Conservation (phyloP, 2,888 invertebrate genomes). For the Papilio demoleus region DNA sequence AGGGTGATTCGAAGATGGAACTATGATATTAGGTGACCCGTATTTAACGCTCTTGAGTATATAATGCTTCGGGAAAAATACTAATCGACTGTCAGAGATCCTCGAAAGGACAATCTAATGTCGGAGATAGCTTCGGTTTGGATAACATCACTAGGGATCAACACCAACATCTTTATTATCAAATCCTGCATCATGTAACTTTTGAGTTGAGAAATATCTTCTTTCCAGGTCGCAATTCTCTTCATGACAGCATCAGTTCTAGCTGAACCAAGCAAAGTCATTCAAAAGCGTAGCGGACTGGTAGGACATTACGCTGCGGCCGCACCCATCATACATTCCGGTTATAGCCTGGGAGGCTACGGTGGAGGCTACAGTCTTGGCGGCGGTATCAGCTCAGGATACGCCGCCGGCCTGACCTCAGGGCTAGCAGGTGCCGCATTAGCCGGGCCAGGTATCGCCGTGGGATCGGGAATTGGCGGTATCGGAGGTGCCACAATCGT, state of each 20-base stretch:
- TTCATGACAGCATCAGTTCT: constrained; percentile 69
- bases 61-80: no score
- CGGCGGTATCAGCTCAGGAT: constrained; percentile 45
- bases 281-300: constrained; percentile 75
- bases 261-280: constrained; percentile 74
- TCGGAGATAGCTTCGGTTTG: no score
- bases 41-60: no score
- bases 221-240: constrained; percentile 67
- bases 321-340: constrained; percentile 47
- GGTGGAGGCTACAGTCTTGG: constrained; percentile 52
- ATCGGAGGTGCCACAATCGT: constrained; percentile 58
- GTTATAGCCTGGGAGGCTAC: constrained; percentile 50
- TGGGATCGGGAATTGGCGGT: constrained; percentile 46
- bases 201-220: no score
- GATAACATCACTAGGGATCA: no score
- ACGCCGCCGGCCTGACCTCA: constrained; percentile 44
- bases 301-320: constrained; percentile 66
- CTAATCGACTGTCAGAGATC: no score
- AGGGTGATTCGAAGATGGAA: no score
- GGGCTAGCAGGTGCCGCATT: constrained; percentile 40
- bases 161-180: no score
- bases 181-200: no score
- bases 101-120: no score
- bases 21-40: no score
- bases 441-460: constrained; percentile 42